Conservation (phyloP, 2,113 vertebrate species). For the Pyxicephalus adspersus region DNA sequence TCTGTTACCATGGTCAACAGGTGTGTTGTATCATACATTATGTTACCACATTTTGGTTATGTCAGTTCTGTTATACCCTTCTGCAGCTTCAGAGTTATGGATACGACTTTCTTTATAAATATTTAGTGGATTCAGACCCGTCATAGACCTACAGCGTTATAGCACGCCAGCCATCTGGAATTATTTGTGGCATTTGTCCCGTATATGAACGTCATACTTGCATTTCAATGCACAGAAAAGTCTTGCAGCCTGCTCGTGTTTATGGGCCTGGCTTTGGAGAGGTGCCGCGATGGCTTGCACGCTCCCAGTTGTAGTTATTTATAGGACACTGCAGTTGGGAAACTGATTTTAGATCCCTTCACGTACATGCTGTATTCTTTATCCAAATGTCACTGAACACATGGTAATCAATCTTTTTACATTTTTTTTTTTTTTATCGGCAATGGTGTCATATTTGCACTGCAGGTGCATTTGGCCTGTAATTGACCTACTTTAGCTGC, state of each 20-base stretch:
- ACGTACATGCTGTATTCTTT: conserved; percentile 19
- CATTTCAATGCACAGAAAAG: conserved; percentile 1
- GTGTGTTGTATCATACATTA: no score
- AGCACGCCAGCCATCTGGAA: background rate
- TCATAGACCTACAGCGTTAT: background rate
- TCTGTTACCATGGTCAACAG: no score
- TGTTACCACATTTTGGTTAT: no score
- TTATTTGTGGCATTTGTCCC: background rate
- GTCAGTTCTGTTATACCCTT: no score
- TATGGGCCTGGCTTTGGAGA: conserved; percentile 31
- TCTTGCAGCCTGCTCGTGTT: conserved; percentile 21
- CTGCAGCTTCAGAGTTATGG: no score
- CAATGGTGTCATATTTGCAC: no score
- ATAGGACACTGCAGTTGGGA: conserved; percentile 29
- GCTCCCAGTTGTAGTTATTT: conserved; percentile 16
- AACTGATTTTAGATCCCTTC: conserved; percentile 17
- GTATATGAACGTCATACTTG: background rate
- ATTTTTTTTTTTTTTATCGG: background rate
- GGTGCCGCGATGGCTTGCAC: conserved; percentile 34
- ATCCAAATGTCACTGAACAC: conserved; percentile 19
- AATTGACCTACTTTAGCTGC: no score
- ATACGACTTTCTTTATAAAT: no score
- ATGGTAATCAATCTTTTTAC: background rate
- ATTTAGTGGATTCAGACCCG: no score
- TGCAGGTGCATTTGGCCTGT: no score